A percentile compares a stretch with the other conserved stretches of the same genome.
Conservation (phyloP, 2,113 vertebrate species). For the Solea solea region DNA sequence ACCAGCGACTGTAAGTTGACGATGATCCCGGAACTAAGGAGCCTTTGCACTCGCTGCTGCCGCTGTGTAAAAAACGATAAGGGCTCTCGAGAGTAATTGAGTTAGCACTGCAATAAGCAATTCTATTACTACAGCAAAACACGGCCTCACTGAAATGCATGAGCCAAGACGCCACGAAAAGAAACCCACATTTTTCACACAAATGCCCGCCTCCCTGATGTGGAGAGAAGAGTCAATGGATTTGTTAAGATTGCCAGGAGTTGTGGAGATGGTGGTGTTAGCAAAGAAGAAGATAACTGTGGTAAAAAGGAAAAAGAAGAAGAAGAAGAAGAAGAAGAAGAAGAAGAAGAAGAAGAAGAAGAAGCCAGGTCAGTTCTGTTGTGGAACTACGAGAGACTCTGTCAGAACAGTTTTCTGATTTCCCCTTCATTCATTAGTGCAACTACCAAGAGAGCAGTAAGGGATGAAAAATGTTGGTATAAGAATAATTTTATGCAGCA, state of each 20-base stretch:
- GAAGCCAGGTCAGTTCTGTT: constrained; percentile 2
- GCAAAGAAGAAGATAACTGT: constrained; percentile 13
- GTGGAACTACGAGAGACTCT: constrained; percentile 9
- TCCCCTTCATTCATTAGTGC: background rate
- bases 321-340: too few relatives aligned
- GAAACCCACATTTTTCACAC: constrained; percentile 29
- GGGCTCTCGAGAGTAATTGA: constrained; percentile 72
- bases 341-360: too few relatives aligned
- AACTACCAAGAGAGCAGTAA: background rate
- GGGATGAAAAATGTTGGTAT: background rate
- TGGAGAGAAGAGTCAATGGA: constrained; percentile 17
- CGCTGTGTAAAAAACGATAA: constrained; percentile 60
- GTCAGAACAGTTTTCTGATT: constrained; percentile 1
- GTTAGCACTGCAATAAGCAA: constrained; percentile 70
- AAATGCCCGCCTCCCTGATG: constrained; percentile 12
- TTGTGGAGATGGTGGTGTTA: constrained; percentile 7
- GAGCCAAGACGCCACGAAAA: constrained; percentile 33
- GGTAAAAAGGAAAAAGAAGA: too few relatives aligned
- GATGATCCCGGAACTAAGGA: constrained; percentile 52
- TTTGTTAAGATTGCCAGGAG: constrained; percentile 16
- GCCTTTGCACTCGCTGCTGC: constrained; percentile 3
- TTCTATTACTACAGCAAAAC: constrained; percentile 68
- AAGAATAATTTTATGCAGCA: background rate
- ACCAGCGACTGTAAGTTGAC: constrained; percentile 65
- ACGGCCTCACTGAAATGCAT: constrained; percentile 44